Conservation (phyloP, 2,888 invertebrate species). For the Nowickia ferox region DNA sequence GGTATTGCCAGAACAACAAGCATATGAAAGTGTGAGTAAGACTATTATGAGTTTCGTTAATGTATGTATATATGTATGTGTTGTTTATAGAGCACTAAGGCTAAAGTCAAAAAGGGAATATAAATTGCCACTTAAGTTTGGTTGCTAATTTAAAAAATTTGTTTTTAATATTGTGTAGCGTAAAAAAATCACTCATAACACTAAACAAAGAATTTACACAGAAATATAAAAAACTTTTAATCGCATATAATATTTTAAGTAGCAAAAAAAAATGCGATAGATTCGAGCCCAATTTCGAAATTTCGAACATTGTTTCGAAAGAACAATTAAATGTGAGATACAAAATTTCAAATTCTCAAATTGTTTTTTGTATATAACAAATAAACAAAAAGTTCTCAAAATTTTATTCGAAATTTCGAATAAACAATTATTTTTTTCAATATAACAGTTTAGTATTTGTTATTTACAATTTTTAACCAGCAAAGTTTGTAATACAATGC, state of each 20-base stretch:
- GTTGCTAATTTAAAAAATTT: conserved; percentile 62
- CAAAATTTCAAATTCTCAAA: no score
- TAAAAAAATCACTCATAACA: conserved; percentile 15
- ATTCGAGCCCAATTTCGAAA: no score
- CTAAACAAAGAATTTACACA: background rate
- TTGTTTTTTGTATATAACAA: no score
- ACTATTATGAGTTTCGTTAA: conserved; percentile 5
- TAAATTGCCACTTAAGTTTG: conserved; percentile 83
- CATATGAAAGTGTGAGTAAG: conserved; percentile 15
- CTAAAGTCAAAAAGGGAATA: conserved; percentile 80
- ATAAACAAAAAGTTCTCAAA: no score
- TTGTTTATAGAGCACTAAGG: conserved; percentile 54
- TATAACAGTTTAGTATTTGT: no score
- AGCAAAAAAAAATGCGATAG: no score
- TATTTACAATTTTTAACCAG: no score
- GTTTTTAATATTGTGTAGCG: conserved; percentile 43
- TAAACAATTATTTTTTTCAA: no score
- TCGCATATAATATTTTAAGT: conserved; percentile 6
- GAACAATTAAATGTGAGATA: no score
- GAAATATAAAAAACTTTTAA: conserved; percentile 29
- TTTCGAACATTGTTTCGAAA: no score
- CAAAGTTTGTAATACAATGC: no score
- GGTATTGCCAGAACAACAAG: background rate
- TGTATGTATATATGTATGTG: conserved; percentile 30
- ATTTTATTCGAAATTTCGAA: no score